Percentiles rank a stretch among this genome's conserved stretches.
Evolutionary conservation across 2,113 vertebrate genomes (phyloP).

Genomic region (Chaetorhynchus papuensis): DNA sequence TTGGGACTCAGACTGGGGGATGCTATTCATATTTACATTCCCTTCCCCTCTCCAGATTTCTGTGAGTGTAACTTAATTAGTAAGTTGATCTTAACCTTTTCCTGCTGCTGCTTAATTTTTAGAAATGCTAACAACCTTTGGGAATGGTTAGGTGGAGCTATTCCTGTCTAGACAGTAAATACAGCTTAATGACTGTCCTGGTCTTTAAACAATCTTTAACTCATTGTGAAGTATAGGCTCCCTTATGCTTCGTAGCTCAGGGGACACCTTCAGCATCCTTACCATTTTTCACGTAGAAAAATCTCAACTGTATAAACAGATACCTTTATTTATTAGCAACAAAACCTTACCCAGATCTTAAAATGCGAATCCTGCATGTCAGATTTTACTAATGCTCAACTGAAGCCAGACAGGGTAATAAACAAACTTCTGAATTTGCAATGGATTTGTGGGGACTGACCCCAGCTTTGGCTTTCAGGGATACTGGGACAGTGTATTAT

Average conservation of each 20-base stretch:
- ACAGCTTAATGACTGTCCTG: slow-evolving; percentile 56
- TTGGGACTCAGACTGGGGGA: neutral
- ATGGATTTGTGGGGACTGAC: neutral
- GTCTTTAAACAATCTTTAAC: slow-evolving; percentile 55
- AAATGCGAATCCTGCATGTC: neutral
- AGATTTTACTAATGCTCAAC: neutral
- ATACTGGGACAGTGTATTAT: neutral
- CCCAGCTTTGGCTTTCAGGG: neutral
- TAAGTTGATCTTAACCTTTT: slow-evolving; percentile 64
- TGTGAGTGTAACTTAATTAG: slow-evolving; percentile 58
- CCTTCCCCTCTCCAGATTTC: slow-evolving; percentile 29
- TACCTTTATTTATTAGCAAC: neutral
- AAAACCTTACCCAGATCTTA: neutral
- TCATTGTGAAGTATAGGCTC: neutral
- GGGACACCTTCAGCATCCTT: neutral
- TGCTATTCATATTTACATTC: slow-evolving; percentile 37
- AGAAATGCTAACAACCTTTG: slow-evolving; percentile 67
- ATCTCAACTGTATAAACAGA: neutral
- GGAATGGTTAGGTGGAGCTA: slow-evolving; percentile 67
- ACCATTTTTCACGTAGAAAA: neutral
- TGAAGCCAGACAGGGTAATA: neutral
- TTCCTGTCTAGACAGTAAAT: slow-evolving; percentile 67
- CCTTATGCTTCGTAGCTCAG: neutral
- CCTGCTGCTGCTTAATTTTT: slow-evolving; percentile 61
- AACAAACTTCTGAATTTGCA: neutral